Percentiles rank a stretch among this genome's conserved stretches.
These are phyloP conservation scores for Cataglyphis hispanica DNA, from an alignment of 1,140 invertebrate genomes.

Conservation along the genomic window DNA sequence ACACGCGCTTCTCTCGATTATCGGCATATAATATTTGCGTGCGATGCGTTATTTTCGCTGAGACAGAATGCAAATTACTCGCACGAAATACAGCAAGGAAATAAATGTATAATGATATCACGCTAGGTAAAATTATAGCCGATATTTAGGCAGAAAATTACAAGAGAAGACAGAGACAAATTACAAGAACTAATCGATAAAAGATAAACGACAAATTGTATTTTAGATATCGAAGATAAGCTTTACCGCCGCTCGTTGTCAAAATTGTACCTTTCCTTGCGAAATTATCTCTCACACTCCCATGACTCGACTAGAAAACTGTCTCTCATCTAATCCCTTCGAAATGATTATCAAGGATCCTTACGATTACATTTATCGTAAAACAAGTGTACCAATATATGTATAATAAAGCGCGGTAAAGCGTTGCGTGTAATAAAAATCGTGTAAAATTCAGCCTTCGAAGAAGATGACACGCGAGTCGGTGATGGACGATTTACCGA, in stretches of 20 bases:
- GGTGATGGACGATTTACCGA: not conserved
- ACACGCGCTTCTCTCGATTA: constrained; percentile 12
- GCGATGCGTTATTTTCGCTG: not conserved
- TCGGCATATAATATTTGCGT: constrained; percentile 2
- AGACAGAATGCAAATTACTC: not conserved
- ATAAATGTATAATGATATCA: constrained; percentile 14
- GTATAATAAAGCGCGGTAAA: constrained; percentile 25
- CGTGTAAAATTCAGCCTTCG: constrained; percentile 58
- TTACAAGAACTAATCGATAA: constrained; percentile 2
- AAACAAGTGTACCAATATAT: constrained; percentile 2
- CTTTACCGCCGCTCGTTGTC: constrained; percentile 4
- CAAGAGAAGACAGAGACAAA: not conserved
- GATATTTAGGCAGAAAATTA: constrained; percentile 6
- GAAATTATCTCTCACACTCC: constrained; percentile 34
- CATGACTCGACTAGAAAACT: constrained; percentile 56
- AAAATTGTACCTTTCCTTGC: constrained; percentile 21
- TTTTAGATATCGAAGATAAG: constrained; percentile 6
- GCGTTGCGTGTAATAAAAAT: constrained; percentile 22
- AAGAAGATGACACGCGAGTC: constrained; percentile 24
- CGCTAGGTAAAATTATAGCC: constrained; percentile 6
- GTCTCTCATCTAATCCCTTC: constrained; percentile 40
- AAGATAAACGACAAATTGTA: not conserved
- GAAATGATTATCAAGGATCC: constrained; percentile 30
- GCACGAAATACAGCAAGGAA: not conserved
- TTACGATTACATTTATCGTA: constrained; percentile 40